Conservation (phyloP, 2,888 invertebrate species). For the Troides aeacus region DNA sequence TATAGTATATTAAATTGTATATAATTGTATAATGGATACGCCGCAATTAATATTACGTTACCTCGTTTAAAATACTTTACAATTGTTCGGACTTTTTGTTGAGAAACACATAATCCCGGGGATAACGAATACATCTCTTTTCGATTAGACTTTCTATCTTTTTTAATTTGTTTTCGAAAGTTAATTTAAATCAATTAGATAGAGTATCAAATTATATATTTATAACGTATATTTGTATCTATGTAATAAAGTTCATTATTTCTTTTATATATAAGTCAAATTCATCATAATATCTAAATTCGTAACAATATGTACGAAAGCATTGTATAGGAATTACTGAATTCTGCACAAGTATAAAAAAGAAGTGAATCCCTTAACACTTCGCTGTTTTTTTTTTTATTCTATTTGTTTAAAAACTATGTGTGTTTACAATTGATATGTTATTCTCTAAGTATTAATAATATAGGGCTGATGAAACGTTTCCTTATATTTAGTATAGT, state of each 20-base stretch:
- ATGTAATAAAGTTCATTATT: too few relatives aligned
- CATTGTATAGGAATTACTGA: too few relatives aligned
- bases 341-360: too few relatives aligned
- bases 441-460: too few relatives aligned
- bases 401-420: too few relatives aligned
- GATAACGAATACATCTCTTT: conserved; percentile 1
- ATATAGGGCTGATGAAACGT: too few relatives aligned
- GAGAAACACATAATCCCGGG: neutral
- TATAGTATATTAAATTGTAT: neutral
- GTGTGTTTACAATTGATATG: too few relatives aligned
- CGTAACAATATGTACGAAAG: too few relatives aligned
- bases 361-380: too few relatives aligned
- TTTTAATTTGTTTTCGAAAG: neutral
- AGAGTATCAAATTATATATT: neutral
- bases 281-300: too few relatives aligned
- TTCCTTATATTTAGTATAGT: too few relatives aligned
- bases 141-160: neutral
- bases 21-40: neutral
- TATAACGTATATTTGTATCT: neutral
- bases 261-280: neutral
- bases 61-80: neutral
- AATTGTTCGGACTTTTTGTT: neutral
- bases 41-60: neutral
- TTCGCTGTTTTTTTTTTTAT: too few relatives aligned
- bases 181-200: neutral